Evolutionary conservation across 2,113 vertebrate genomes (phyloP).

Genomic region (Gopherus evgoodei): DNA sequence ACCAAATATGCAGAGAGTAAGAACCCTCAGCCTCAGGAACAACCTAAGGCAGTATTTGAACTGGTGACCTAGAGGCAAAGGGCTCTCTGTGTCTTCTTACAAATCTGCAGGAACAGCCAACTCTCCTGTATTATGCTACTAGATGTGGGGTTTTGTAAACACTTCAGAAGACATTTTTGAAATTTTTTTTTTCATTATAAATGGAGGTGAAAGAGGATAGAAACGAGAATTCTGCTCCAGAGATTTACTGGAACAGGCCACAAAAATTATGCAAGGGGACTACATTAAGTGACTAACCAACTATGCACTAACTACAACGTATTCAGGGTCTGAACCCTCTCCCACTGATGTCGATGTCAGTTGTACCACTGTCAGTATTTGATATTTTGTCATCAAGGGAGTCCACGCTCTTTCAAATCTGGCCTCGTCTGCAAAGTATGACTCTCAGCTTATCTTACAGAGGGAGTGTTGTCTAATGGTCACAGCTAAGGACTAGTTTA

Average conservation of each 20-base stretch:
- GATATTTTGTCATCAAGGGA: rapidly evolving
- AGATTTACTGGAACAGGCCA: background rate
- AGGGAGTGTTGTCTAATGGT: background rate
- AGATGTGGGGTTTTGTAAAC: background rate
- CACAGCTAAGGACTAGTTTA: background rate
- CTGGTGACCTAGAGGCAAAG: background rate
- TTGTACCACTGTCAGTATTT: rapidly evolving
- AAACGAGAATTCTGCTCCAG: background rate
- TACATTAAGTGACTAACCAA: background rate
- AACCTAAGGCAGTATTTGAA: background rate
- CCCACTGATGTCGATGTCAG: no score
- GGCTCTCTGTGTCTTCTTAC: background rate
- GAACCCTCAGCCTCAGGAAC: background rate
- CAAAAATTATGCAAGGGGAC: rapidly evolving
- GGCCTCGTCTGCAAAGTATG: rapidly evolving
- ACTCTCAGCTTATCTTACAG: rapidly evolving
- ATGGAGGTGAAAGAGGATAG: background rate
- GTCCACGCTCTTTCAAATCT: rapidly evolving
- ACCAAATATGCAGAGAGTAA: background rate
- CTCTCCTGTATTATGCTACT: background rate
- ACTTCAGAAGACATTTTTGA: background rate
- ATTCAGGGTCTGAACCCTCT: background rate
- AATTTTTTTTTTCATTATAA: background rate
- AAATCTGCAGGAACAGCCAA: background rate
- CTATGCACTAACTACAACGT: background rate